A percentile compares a stretch with the other conserved stretches of the same genome.
These are phyloP conservation scores for Drosophila bunnanda DNA, from an alignment of 2,888 invertebrate genomes.

Conservation along the genomic window DNA sequence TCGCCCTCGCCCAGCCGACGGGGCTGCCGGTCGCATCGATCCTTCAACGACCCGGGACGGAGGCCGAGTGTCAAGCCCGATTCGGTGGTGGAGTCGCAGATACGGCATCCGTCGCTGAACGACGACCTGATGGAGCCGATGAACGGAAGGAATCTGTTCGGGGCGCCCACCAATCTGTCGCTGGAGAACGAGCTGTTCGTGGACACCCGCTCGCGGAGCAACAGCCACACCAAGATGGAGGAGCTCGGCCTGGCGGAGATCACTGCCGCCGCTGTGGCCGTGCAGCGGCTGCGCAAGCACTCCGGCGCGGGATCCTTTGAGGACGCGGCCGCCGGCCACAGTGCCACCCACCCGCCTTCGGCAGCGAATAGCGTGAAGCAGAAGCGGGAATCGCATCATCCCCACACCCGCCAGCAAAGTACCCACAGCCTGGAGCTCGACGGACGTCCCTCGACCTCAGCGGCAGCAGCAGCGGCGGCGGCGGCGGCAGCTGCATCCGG, in stretches of 20 bases:
- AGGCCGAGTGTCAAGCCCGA: conserved; percentile 82
- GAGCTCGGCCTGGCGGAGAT: conserved; percentile 80
- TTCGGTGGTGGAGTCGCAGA: conserved; percentile 81
- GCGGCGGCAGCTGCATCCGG: conserved; percentile 62
- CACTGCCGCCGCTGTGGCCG: conserved; percentile 69
- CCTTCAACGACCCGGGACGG: conserved; percentile 83
- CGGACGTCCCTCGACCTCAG: conserved; percentile 82
- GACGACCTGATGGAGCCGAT: conserved; percentile 83
- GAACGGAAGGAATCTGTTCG: conserved; percentile 74
- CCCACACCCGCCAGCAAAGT: conserved; percentile 83
- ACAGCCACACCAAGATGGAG: conserved; percentile 84
- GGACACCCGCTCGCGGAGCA: conserved; percentile 84
- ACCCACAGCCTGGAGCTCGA: conserved; percentile 84
- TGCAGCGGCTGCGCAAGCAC: conserved; percentile 75
- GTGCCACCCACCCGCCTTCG: conserved; percentile 72
- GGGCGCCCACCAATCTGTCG: conserved; percentile 81
- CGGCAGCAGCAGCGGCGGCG: conserved; percentile 50
- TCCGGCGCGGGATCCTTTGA: conserved; percentile 83
- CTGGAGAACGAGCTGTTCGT: conserved; percentile 84
- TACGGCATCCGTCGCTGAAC: conserved; percentile 84
- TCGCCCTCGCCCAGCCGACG: conserved; percentile 84
- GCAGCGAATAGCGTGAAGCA: conserved; percentile 81
- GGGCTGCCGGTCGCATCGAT: conserved; percentile 84
- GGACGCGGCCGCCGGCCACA: conserved; percentile 71
- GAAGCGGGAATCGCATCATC: conserved; percentile 74